Percentiles rank a stretch among this genome's conserved stretches.
phyloP scores from a whole-genome alignment of 1,140 invertebrate genomes.

The Drosophila pectinifera region DNA sequence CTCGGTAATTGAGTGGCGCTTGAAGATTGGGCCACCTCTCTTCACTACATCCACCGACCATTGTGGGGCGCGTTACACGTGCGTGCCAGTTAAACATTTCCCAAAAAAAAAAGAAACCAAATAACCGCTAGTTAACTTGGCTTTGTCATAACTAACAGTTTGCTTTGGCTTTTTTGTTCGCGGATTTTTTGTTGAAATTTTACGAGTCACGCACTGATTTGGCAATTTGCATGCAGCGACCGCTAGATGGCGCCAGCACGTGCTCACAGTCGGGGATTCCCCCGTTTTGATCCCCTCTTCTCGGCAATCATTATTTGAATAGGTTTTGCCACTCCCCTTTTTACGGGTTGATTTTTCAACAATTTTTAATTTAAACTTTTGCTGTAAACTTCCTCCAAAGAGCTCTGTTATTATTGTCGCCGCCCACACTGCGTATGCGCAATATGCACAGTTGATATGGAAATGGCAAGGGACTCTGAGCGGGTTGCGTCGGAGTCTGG shows the following conservation, averaged over 20 bases:
- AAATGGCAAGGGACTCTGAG: neutral
- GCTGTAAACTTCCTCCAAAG: conserved; percentile 36
- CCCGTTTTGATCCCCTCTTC: neutral
- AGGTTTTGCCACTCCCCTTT: conserved; percentile 2
- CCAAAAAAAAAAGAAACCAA: conserved; percentile 25
- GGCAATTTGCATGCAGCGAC: conserved; percentile 72
- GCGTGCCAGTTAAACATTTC: conserved; percentile 52
- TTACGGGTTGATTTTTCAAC: conserved; percentile 13
- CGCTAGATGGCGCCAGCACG: conserved; percentile 67
- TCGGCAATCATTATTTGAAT: conserved; percentile 49
- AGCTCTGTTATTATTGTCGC: conserved; percentile 28
- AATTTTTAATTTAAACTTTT: conserved; percentile 52
- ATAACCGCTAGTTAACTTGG: conserved; percentile 56
- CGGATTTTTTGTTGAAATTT: conserved; percentile 36
- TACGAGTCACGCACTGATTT: conserved; percentile 79
- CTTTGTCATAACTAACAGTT: conserved; percentile 69
- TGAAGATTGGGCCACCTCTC: conserved; percentile 38
- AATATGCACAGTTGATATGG: conserved; percentile 31
- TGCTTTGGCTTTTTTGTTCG: conserved; percentile 40
- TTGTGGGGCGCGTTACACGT: conserved; percentile 63
- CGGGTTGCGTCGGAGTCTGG: neutral
- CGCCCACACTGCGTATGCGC: conserved; percentile 46
- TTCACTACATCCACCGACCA: conserved; percentile 6
- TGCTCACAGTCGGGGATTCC: conserved; percentile 32
- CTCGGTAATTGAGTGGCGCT: conserved; percentile 44